These are phyloP conservation scores for Sapajus apella DNA, from an alignment of 2,113 vertebrate genomes.

Conservation along the genomic window DNA sequence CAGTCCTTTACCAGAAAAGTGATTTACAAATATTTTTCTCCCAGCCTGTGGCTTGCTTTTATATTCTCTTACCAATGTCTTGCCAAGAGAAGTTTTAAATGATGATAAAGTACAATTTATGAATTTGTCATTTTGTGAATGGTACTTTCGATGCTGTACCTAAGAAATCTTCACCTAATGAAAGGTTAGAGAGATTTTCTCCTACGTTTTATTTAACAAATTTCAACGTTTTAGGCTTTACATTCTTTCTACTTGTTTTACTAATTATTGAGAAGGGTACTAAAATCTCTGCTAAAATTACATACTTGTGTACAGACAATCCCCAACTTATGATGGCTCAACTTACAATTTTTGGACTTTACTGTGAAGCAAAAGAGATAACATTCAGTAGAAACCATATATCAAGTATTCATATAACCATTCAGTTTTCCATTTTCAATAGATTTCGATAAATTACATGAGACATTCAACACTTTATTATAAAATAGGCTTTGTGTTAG, in stretches of 20 bases:
- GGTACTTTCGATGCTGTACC: background rate
- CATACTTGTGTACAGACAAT: background rate
- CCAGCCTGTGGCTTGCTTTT: background rate
- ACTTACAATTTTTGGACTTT: background rate
- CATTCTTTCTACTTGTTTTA: background rate
- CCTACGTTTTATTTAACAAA: background rate
- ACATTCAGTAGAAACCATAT: background rate
- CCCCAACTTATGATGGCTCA: background rate
- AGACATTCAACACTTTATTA: background rate
- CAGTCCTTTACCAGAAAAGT: background rate
- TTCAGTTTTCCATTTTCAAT: background rate
- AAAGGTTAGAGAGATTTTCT: background rate
- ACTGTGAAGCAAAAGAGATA: background rate
- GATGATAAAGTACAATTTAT: background rate
- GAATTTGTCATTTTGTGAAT: background rate
- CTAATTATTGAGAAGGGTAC: background rate
- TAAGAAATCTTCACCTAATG: background rate
- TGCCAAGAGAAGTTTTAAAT: background rate
- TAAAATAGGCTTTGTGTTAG: background rate
- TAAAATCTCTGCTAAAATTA: background rate
- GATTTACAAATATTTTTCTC: background rate
- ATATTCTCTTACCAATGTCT: background rate
- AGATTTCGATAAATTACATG: background rate
- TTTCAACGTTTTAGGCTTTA: slow-evolving; percentile 13
- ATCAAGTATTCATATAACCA: background rate